Conservation (phyloP, 1,140 invertebrate species). For the Neuroterus valhalla region DNA sequence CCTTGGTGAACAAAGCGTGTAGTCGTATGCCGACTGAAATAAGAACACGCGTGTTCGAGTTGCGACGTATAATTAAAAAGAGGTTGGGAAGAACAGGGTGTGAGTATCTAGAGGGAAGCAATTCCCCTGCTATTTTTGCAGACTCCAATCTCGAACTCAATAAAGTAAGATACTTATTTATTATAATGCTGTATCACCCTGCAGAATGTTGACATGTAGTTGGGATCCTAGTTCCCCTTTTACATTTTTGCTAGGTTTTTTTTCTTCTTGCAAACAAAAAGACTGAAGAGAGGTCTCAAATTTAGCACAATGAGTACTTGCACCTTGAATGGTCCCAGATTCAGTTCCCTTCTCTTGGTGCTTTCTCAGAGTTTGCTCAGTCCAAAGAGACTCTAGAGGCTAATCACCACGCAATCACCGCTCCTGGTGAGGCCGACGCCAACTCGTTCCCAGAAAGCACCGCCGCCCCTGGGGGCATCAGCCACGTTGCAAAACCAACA, state of each 20-base stretch:
- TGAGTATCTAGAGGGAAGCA: constrained; percentile 10
- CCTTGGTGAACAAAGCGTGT: constrained; percentile 55
- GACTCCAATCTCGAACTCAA: too few relatives aligned
- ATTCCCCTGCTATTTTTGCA: not conserved
- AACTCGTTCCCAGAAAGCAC: constrained; percentile 68
- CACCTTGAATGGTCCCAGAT: not conserved
- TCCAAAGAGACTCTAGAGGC: constrained; percentile 65
- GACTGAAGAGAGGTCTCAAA: not conserved
- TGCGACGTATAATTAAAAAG: constrained; percentile 56
- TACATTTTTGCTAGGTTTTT: not conserved
- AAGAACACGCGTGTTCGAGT: constrained; percentile 46
- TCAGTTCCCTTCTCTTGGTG: not conserved
- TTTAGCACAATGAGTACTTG: not conserved
- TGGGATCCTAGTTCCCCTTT: too few relatives aligned
- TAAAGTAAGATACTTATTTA: too few relatives aligned
- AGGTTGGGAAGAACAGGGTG: constrained; percentile 36
- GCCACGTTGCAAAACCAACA: constrained; percentile 69
- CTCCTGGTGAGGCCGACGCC: constrained; percentile 65
- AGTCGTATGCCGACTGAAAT: constrained; percentile 46
- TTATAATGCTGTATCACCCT: too few relatives aligned
- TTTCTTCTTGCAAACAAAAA: not conserved
- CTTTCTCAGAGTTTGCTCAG: constrained; percentile 41
- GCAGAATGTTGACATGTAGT: too few relatives aligned
- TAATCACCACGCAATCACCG: constrained; percentile 72
- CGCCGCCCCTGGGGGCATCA: constrained; percentile 62